Evolutionary conservation across 2,888 invertebrate species (phyloP).

Genomic region (Synergus gifuensis): DNA sequence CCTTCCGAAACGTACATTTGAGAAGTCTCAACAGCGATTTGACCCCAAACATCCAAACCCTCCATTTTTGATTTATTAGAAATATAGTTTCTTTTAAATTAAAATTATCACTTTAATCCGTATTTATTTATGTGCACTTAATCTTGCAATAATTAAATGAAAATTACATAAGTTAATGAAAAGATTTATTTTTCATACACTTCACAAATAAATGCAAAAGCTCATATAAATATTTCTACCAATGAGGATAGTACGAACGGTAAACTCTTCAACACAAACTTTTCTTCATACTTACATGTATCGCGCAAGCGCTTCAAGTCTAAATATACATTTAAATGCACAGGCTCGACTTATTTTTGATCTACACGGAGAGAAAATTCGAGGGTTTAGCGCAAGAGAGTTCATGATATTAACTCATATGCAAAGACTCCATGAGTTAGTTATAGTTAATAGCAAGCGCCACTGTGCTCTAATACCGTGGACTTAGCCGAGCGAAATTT

Average conservation of each 20-base stretch:
- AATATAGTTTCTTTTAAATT: background rate
- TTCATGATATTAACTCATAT: too few relatives aligned
- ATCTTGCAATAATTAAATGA: background rate
- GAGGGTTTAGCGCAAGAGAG: too few relatives aligned
- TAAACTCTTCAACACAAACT: background rate
- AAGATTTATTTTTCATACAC: background rate
- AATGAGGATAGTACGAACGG: background rate
- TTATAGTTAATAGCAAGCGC: too few relatives aligned
- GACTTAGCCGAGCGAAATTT: too few relatives aligned
- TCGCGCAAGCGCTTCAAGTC: slow-evolving; percentile 25
- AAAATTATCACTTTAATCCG: background rate
- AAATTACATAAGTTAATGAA: background rate
- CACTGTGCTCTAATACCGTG: too few relatives aligned
- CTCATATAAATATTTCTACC: background rate
- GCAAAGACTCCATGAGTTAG: too few relatives aligned
- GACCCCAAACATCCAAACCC: slow-evolving; percentile 90
- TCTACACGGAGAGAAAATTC: background rate
- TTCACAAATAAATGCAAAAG: background rate
- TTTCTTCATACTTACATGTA: background rate
- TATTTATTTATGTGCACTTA: background rate
- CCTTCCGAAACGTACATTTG: slow-evolving; percentile 92
- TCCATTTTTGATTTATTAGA: slow-evolving; percentile 53
- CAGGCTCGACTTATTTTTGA: slow-evolving; percentile 32
- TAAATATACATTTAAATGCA: slow-evolving; percentile 31
- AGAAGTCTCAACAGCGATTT: slow-evolving; percentile 91